Base-by-base conservation (phyloP, 1,140 invertebrate species). In the Harpegnathos saltator region DNA sequence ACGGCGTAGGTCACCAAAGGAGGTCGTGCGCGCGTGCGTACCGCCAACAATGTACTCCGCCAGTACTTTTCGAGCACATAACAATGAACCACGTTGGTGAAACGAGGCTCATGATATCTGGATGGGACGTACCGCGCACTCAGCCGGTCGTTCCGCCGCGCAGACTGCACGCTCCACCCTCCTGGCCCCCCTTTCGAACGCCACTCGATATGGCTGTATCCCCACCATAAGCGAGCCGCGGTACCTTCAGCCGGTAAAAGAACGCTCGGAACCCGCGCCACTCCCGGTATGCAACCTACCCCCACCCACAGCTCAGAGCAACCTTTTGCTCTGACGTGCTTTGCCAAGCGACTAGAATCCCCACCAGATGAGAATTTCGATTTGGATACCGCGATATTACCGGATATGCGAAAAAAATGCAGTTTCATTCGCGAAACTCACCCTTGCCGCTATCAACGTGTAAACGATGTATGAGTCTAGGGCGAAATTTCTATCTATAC, bases 31-130 rank as follows among this genome's bases (percentile, higher is more conserved):
- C 91, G 89, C 87, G 86, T 91, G 90, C 90, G 89, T 91, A 85
- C 58, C 80, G 72, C 56, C 88, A 84, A 92, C 92, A 92, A 92
- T 92, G 91, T 92, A 89, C 86, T 85, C 85, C 86, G 82, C 58
- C 75, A 86, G 85, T 89, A 88, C 89, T 90, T 92, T 92, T 91
- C 78, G 87, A 89, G 81, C 77, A 90, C 90, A 92, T 92, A 92
- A 91, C 90, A 92, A 92, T 93, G 87, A 89, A 78, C 82, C 87
- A 88, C 86, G 73, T 91, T 91, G 90, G 82, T 91, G 82, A 92
- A 92, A 92, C 86, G 86, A 86, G 88, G 85, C 88, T 92, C 90
- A 91, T 92, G 87, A 90, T 93, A 90, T 85, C 89, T 89, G 84
- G 88, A 91, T 92, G 89, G 90, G 87, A 92, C 90, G 86, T 88